Base-by-base conservation (phyloP, 2,888 invertebrate genomes). In the Blastobasis lacticolella region DNA sequence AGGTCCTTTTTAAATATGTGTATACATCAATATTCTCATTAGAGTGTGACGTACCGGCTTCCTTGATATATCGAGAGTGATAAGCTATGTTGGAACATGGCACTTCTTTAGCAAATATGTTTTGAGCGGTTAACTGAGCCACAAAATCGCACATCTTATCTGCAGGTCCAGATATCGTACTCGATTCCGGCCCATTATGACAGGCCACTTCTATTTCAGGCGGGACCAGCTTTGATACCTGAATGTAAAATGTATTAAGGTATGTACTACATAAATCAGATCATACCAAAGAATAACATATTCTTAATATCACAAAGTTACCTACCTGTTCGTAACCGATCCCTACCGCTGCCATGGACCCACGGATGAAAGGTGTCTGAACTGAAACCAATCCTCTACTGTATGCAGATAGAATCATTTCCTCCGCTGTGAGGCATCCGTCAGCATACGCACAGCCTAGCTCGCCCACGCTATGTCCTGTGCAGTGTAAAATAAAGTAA, bases 391-490 rank as follows among this genome's bases (percentile, higher is more conserved):
- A 83, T 1, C 95, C 96, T 57, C 96, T 90, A 67, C 93, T 94
- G 76, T 96, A 96, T 0, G 97, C 93, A 5, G 93, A 90, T 10
- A 95, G 75, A 46, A 97, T 92, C 86, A 94, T 94, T 79, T 97
- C 94, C 67, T 96, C 94, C 0, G 93, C 91, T 0, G 96, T 94
- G 54, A 98, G 89, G 58, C 95, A 94, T 0, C 95, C 96, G 74
- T 98, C 98, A 1, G 96, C 97, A 75, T 98, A 98, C 0, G 95
- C 97, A 74, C 98, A 98, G 0, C 95, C 97, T 37, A 98, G 84
- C 76, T 98, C 98, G 37, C 98, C 98, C 0, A 96, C 94, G 36
- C 97, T 98, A 75, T 98, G 97, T 0, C 98, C 97, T 88, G 52
- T 23, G 23, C 3, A 23, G 52, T 23, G 23, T 23, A 23, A 1